Conservation (phyloP, 2,113 vertebrate genomes). For the Elephantulus edwardii region DNA sequence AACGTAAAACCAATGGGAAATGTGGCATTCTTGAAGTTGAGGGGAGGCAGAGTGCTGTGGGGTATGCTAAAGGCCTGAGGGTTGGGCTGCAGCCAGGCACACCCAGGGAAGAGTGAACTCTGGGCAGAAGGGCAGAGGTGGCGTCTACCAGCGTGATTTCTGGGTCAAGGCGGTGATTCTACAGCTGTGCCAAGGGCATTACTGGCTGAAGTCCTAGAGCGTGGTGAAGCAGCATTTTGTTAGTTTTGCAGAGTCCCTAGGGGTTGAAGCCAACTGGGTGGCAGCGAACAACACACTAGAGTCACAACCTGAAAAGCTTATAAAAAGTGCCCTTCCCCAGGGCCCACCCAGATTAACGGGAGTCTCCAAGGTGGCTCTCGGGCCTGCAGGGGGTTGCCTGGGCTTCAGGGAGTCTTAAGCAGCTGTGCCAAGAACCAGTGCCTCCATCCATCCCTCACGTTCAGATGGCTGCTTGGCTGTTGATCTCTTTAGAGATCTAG, state of each 20-base stretch:
- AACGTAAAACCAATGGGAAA: no score
- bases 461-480: not conserved
- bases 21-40: not conserved
- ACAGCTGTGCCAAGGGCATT: not conserved
- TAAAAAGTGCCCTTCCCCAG: not conserved
- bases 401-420: not conserved
- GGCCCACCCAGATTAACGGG: not conserved
- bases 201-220: no score
- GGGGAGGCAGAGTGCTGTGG: not conserved
- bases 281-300: not conserved
- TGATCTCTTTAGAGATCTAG: conserved; percentile 34
- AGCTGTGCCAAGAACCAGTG: not conserved
- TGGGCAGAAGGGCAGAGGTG: not conserved
- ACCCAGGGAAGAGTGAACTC: not conserved
- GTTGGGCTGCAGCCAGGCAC: not conserved
- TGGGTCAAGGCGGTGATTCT: not conserved
- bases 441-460: not conserved
- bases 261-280: no score
- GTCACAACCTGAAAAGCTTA: not conserved
- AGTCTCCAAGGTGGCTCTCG: not conserved
- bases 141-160: no score
- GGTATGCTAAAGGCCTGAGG: not conserved
- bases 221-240: no score
- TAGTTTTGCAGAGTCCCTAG: no score
- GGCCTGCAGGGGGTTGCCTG: not conserved